Evolutionary conservation across 2,888 invertebrate genomes (phyloP).

Genomic region (Ichneumoninae sp.): DNA sequence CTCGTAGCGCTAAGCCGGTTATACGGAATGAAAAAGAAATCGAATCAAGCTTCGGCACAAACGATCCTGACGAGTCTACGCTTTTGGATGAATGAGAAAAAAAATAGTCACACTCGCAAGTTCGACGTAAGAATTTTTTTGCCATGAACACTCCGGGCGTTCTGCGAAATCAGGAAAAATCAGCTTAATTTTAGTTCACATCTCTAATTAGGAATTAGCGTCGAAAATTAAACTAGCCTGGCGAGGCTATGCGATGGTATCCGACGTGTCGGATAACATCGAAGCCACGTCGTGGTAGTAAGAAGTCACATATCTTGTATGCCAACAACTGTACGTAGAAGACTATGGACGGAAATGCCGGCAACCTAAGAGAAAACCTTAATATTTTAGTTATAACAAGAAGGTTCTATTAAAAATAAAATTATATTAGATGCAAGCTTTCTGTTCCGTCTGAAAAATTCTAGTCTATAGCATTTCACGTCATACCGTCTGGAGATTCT

Average conservation of each 20-base stretch:
- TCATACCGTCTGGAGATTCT: too few species aligned
- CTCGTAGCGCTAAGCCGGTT: conserved; percentile 49
- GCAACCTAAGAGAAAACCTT: too few species aligned
- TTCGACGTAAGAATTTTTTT: neutral
- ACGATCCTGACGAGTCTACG: conserved; percentile 63
- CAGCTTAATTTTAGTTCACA: neutral
- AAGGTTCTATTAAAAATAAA: too few species aligned
- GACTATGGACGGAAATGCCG: neutral
- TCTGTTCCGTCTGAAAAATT: too few species aligned
- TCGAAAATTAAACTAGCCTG: neutral
- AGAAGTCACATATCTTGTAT: conserved; percentile 6
- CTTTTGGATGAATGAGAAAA: conserved; percentile 52
- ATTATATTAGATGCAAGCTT: too few species aligned
- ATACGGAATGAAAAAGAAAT: conserved; percentile 66
- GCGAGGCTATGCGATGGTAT: neutral
- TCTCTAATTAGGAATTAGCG: conserved; percentile 9
- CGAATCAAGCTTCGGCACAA: conserved; percentile 64
- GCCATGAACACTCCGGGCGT: neutral
- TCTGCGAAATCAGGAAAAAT: neutral
- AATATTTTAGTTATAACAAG: too few species aligned
- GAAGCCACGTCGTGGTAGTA: conserved; percentile 10
- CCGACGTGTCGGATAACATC: conserved; percentile 4
- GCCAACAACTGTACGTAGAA: neutral
- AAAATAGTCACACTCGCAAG: conserved; percentile 8
- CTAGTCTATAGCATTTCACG: too few species aligned